phyloP scores from a whole-genome alignment of 2,888 invertebrate species.

The Drosophila ustulata region DNA sequence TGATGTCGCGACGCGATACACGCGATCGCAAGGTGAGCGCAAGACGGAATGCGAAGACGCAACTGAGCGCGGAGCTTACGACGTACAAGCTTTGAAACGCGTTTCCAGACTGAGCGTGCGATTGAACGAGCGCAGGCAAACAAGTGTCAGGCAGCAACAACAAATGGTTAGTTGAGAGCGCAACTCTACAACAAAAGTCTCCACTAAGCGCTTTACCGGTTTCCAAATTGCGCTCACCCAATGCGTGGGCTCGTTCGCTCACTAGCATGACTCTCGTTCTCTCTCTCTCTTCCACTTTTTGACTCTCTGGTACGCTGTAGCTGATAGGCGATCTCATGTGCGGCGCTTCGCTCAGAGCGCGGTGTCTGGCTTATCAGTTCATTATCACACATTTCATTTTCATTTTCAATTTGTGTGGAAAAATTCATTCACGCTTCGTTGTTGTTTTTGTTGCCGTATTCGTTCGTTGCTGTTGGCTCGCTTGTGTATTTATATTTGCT shows the following conservation, averaged over 20 bases:
- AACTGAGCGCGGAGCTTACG: conserved; percentile 29
- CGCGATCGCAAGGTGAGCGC: conserved; percentile 44
- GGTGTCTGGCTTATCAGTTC: conserved; percentile 67
- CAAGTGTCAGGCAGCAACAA: conserved; percentile 57
- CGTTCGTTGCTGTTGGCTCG: conserved; percentile 9
- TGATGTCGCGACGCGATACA: conserved; percentile 34
- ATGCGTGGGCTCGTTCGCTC: conserved; percentile 19
- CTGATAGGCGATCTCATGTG: conserved; percentile 61
- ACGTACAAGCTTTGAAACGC: conserved; percentile 76
- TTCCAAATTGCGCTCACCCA: conserved; percentile 33
- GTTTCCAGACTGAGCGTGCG: conserved; percentile 72
- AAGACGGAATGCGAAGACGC: conserved; percentile 13
- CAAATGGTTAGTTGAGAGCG: conserved; percentile 49
- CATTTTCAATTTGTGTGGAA: conserved; percentile 75
- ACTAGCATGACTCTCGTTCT: conserved; percentile 9
- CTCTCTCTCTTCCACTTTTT: conserved; percentile 4
- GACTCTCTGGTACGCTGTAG: conserved; percentile 10
- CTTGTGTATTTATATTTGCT: conserved; percentile 54
- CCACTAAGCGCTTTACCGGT: conserved; percentile 60
- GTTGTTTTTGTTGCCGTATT: conserved; percentile 16
- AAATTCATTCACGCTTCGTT: conserved; percentile 71
- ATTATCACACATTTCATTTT: conserved; percentile 72
- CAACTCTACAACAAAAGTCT: conserved; percentile 62
- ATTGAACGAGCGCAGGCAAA: conserved; percentile 57
- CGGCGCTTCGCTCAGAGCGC: conserved; percentile 51